Conservation (phyloP, 2,888 invertebrate species). For the Onthophagus sagittarius region DNA sequence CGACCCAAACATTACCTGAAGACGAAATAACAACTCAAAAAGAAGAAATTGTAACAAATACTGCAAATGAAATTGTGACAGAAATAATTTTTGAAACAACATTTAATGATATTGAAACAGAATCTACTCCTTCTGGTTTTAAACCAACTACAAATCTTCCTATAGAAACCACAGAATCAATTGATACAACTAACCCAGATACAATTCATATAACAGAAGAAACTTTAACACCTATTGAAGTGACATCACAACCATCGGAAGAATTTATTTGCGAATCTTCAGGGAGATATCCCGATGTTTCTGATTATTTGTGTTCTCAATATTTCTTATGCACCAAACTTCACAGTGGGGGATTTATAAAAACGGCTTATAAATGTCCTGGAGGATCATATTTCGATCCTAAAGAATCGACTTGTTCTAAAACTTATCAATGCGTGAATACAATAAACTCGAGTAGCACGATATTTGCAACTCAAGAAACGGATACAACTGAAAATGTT, state of each 20-base stretch:
- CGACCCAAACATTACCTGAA: neutral
- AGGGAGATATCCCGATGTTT: slow-evolving; percentile 48
- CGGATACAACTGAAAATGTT: too few species aligned
- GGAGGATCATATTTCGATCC: slow-evolving; percentile 27
- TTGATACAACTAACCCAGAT: neutral
- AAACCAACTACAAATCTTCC: neutral
- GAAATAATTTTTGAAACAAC: neutral
- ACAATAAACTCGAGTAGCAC: neutral
- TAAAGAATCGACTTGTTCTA: slow-evolving; percentile 22
- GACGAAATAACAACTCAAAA: neutral
- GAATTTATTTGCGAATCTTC: slow-evolving; percentile 40
- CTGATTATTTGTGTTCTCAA: slow-evolving; percentile 35
- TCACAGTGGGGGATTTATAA: slow-evolving; percentile 35
- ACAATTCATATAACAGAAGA: too few species aligned
- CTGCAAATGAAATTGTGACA: neutral
- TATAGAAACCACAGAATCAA: neutral
- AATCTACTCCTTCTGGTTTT: too few species aligned
- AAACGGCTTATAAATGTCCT: slow-evolving; percentile 35
- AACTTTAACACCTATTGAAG: neutral
- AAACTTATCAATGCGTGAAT: slow-evolving; percentile 21
- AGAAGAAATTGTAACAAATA: neutral
- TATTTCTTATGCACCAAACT: slow-evolving; percentile 30
- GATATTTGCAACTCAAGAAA: neutral
- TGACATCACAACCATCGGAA: neutral
- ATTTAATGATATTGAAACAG: too few species aligned